Percentiles rank a stretch among this genome's conserved stretches.
phyloP scores from a whole-genome alignment of 2,888 invertebrate species.

The Selenia dentaria region DNA sequence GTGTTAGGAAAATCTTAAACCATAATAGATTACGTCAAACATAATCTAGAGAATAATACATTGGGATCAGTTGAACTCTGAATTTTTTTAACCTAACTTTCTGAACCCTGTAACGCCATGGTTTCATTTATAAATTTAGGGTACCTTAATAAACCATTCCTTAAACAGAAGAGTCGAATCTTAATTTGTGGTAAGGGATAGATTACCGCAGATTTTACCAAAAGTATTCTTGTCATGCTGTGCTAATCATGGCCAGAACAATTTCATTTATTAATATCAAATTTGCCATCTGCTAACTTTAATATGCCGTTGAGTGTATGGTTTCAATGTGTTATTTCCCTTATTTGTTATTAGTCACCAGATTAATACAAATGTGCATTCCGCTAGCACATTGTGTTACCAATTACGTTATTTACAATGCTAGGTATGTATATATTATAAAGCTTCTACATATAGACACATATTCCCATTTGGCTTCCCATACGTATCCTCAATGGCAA shows the following conservation, averaged over 20 bases:
- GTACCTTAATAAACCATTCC: too few species aligned
- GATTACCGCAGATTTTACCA: too few species aligned
- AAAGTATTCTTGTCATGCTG: too few species aligned
- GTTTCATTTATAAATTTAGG: too few species aligned
- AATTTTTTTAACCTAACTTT: too few species aligned
- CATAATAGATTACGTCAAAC: conserved; percentile 12
- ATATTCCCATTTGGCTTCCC: conserved; percentile 10
- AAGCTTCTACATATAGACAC: conserved; percentile 5
- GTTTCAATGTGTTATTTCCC: conserved; percentile 41
- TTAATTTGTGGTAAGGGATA: too few species aligned
- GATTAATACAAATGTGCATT: conserved; percentile 28
- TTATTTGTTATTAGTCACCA: conserved; percentile 8
- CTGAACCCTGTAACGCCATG: too few species aligned
- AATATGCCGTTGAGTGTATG: conserved; percentile 34
- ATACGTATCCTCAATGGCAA: too few species aligned
- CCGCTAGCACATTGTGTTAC: conserved; percentile 40
- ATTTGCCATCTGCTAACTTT: conserved; percentile 3
- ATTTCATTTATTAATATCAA: neutral
- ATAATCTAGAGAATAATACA: conserved; percentile 10
- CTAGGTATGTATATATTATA: neutral
- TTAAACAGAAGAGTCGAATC: too few species aligned
- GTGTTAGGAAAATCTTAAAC: conserved; percentile 14
- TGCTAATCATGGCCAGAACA: conserved; percentile 12
- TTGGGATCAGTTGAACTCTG: neutral
- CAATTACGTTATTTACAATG: conserved; percentile 11